Conservation (phyloP, 2,888 invertebrate genomes). For the Coleophora deauratella region DNA sequence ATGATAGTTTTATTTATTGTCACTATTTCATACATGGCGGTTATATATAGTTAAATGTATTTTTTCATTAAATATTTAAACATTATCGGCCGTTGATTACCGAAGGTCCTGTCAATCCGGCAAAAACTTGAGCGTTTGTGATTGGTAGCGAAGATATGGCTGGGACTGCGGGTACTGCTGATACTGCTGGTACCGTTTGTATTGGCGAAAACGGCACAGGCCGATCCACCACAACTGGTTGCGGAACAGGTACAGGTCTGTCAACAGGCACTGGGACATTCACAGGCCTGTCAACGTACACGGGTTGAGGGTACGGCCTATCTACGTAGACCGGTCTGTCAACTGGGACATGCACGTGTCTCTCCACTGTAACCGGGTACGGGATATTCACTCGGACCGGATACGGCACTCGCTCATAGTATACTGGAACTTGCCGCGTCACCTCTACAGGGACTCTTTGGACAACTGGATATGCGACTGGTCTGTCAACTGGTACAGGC, state of each 20-base stretch:
- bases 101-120: too few relatives aligned
- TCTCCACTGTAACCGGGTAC: conserved; percentile 74
- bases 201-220: conserved; percentile 30
- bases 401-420: conserved; percentile 64
- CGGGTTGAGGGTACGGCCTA: conserved; percentile 72
- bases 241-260: conserved; percentile 35
- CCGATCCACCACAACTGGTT: conserved; percentile 23
- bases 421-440: conserved; percentile 61
- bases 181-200: conserved; percentile 18
- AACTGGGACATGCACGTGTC: conserved; percentile 74
- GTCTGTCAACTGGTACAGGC: conserved; percentile 63
- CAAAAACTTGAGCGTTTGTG: too few relatives aligned
- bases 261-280: conserved; percentile 66
- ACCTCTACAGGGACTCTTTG: conserved; percentile 69
- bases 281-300: conserved; percentile 73
- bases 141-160: too few relatives aligned
- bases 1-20: too few relatives aligned
- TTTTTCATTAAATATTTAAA: conserved; percentile 5
- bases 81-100: too few relatives aligned
- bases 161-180: background rate
- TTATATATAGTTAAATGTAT: too few relatives aligned
- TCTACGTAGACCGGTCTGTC: conserved; percentile 75
- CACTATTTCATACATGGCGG: too few relatives aligned
- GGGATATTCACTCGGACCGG: conserved; percentile 73
- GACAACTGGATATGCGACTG: conserved; percentile 67